These are phyloP conservation scores for Drosophila austrosaltans DNA, from an alignment of 2,888 invertebrate species.

Conservation along the genomic window DNA sequence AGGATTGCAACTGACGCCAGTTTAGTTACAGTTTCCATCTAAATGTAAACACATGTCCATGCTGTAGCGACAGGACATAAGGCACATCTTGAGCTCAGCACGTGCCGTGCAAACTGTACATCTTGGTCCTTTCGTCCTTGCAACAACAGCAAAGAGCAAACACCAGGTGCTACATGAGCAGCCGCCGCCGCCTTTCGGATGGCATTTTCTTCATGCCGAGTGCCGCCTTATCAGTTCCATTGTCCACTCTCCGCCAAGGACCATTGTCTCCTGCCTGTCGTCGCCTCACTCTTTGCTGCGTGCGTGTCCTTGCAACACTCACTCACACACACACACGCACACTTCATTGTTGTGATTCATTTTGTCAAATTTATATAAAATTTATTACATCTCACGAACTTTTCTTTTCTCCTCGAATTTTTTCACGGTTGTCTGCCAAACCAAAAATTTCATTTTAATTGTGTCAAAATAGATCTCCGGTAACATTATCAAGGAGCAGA, in stretches of 20 bases:
- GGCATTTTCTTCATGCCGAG: constrained; percentile 38
- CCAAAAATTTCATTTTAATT: constrained; percentile 67
- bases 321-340: constrained; percentile 4
- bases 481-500: neutral
- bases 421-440: neutral
- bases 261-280: constrained; percentile 61
- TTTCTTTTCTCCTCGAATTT: constrained; percentile 24
- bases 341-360: constrained; percentile 72
- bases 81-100: constrained; percentile 11
- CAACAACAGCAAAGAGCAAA: constrained; percentile 53
- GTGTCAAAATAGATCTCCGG: constrained; percentile 62
- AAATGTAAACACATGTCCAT: constrained; percentile 13
- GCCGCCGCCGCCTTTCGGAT: constrained; percentile 36
- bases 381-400: constrained; percentile 71
- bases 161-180: constrained; percentile 72
- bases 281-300: constrained; percentile 53
- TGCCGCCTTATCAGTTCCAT: constrained; percentile 57
- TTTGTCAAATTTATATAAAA: constrained; percentile 81
- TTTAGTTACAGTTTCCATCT: constrained; percentile 18
- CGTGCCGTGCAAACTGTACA: constrained; percentile 58
- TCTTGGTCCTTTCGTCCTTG: constrained; percentile 38
- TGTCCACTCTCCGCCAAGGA: constrained; percentile 51
- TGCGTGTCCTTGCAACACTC: constrained; percentile 70
- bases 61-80: constrained; percentile 10
- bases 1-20: constrained; percentile 8